Percentiles rank a stretch among this genome's conserved stretches.
These are phyloP conservation scores for Eudemis profundana DNA, from an alignment of 2,888 invertebrate species.

Conservation along the genomic window DNA sequence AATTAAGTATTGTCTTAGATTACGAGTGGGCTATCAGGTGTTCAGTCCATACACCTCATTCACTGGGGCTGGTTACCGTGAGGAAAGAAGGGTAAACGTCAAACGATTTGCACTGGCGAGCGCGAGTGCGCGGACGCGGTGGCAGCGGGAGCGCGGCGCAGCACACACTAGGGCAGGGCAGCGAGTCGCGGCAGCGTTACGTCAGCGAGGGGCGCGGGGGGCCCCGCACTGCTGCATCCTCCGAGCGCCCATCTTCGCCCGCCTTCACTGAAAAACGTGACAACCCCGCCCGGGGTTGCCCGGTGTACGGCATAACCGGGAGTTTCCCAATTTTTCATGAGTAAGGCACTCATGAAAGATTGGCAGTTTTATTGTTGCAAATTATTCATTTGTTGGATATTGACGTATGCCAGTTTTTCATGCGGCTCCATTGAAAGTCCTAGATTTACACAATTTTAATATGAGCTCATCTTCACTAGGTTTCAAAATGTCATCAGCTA, in stretches of 20 bases:
- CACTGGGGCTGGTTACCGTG: slow-evolving; percentile 71
- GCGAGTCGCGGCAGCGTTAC: slow-evolving; percentile 80
- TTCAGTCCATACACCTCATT: slow-evolving; percentile 71
- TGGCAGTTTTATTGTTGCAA: no score
- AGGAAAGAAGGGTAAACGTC: slow-evolving; percentile 76
- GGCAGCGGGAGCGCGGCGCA: slow-evolving; percentile 79
- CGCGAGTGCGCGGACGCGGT: slow-evolving; percentile 68
- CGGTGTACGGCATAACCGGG: not conserved
- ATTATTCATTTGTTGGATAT: no score
- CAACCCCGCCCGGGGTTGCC: slow-evolving; percentile 65
- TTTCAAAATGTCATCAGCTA: no score
- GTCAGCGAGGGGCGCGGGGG: slow-evolving; percentile 75
- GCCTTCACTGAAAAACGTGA: slow-evolving; percentile 76
- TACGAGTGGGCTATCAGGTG: slow-evolving; percentile 60
- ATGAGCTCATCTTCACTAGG: no score
- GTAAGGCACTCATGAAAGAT: no score
- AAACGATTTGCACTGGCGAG: slow-evolving; percentile 79
- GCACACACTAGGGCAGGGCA: slow-evolving; percentile 82
- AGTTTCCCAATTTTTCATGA: not conserved
- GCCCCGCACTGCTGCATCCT: slow-evolving; percentile 82
- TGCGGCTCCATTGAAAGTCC: no score
- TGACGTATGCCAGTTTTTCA: no score
- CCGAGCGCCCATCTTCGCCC: slow-evolving; percentile 75
- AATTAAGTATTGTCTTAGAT: slow-evolving; percentile 66
- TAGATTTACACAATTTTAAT: no score